Evolutionary conservation across 2,113 vertebrate species (phyloP), one percentile per base, ranked within the genome.

Genomic region (Ailuropoda melanoleuca): DNA sequence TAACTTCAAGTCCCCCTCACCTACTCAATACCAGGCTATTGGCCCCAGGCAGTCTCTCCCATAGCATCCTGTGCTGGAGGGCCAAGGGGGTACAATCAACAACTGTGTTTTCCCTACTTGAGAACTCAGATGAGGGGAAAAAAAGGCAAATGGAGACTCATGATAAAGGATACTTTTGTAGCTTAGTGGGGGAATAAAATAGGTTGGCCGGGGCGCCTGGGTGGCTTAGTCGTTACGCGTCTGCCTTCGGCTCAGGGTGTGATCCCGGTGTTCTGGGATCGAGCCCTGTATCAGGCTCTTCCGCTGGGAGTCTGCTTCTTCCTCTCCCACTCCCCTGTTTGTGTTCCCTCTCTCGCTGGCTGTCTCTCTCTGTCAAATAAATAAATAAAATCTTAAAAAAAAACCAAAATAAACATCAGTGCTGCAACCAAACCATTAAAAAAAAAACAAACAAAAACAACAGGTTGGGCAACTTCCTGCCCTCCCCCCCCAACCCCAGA

Each of bases 51-150:
- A 43, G n/a, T 87, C 24, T 75, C 39, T 55, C 60, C 88, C 39
- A n/a, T 21, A 88, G 37, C 46, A 83, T 29, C 53, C 18, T 90
- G 60, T 60, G 6, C 85, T 88, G 31, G 8, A 64, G 24, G 12
- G 26, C 6, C n/a, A 15, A 55, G 11, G 39, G n/a, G 11, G 12
- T 58, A 66, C 56, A 88, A 55, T 46, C 77, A 78, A 70, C n/a
- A 94, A 50, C 34, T 75, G 12, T 58, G 46, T 77, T 95, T 88
- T 91, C 64, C 72, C 37, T 96, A 46, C n/a, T 81, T 72, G 78
- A 90, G 60, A 72, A 50, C n/a, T 75, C 31, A 78, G 85, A 95
- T 70, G 26, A 53, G 62, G 21, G 23, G 24, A 19, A 64, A 11
- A 55, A 83, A 72, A 77, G 50, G 21, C 60, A 81, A 77, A 83